Conservation (phyloP, 2,113 vertebrate species). For the Heptranchias perlo region DNA sequence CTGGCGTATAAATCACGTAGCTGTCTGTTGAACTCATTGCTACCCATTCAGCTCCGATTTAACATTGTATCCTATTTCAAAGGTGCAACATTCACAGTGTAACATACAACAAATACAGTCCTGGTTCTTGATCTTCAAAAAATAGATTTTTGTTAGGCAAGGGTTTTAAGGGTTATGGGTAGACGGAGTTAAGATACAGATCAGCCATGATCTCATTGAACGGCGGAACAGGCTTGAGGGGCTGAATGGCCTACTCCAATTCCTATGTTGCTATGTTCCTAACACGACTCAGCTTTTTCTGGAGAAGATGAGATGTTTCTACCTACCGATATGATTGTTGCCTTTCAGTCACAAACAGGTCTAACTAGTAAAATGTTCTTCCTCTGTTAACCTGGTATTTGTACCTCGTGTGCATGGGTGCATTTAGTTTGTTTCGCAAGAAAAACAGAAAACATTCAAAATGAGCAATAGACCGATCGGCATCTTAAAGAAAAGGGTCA, state of each 20-base stretch:
- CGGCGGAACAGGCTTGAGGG: no score
- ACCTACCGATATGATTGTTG: background rate
- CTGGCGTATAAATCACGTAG: background rate
- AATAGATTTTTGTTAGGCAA: no score
- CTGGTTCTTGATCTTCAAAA: background rate
- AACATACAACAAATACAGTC: no score
- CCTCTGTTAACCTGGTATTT: background rate
- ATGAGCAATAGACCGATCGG: background rate
- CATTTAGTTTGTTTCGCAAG: background rate
- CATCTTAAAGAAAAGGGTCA: background rate
- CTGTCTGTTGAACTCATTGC: no score
- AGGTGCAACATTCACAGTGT: background rate
- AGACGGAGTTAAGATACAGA: no score
- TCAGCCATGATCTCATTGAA: no score
- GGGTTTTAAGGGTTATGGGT: no score
- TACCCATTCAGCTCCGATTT: background rate
- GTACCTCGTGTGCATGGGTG: background rate
- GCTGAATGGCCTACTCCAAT: no score
- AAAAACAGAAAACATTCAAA: background rate
- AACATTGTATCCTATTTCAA: background rate
- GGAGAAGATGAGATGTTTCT: background rate
- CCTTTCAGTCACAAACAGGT: background rate
- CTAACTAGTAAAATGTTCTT: background rate
- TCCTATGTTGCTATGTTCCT: no score
- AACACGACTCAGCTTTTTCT: background rate